These are phyloP conservation scores for Caenorhabditis japonica DNA, from an alignment of 2,888 invertebrate species.

Conservation along the genomic window DNA sequence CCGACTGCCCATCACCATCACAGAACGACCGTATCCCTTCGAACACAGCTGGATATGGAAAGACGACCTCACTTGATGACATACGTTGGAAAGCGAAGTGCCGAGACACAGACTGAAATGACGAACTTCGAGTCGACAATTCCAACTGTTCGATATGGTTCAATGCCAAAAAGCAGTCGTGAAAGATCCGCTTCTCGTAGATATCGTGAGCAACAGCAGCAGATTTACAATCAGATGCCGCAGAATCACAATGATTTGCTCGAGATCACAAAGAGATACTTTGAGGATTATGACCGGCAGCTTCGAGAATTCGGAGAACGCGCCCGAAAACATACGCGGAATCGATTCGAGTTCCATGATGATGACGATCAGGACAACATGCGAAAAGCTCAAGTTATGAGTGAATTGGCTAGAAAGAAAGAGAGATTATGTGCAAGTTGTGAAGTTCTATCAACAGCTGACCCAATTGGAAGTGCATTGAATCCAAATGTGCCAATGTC, in stretches of 20 bases:
- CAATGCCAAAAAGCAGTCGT: conserved; percentile 35
- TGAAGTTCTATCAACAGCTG: conserved; percentile 57
- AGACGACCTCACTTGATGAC: conserved; percentile 47
- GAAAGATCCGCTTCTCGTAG: conserved; percentile 34
- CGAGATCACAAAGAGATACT: conserved; percentile 69
- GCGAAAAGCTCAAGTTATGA: conserved; percentile 81
- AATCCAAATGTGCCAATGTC: conserved; percentile 32
- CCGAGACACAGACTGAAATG: conserved; percentile 65
- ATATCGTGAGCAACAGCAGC: conserved; percentile 44
- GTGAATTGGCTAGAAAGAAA: conserved; percentile 82
- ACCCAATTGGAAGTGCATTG: conserved; percentile 25
- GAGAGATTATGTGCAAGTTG: conserved; percentile 80
- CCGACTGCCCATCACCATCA: conserved; percentile 8
- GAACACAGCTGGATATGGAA: conserved; percentile 56
- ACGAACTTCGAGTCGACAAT: conserved; percentile 40
- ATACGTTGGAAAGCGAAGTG: conserved; percentile 52
- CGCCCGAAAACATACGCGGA: conserved; percentile 31
- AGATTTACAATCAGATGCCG: conserved; percentile 43
- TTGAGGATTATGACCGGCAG: conserved; percentile 73
- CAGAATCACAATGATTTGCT: conserved; percentile 65
- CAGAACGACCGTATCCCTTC: conserved; percentile 55
- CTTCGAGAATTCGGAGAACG: conserved; percentile 63
- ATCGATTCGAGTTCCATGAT: conserved; percentile 64
- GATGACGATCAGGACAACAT: conserved; percentile 80
- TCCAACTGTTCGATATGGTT: conserved; percentile 33